Base-by-base conservation (phyloP, 2,113 vertebrate species). In the Octodon degus region DNA sequence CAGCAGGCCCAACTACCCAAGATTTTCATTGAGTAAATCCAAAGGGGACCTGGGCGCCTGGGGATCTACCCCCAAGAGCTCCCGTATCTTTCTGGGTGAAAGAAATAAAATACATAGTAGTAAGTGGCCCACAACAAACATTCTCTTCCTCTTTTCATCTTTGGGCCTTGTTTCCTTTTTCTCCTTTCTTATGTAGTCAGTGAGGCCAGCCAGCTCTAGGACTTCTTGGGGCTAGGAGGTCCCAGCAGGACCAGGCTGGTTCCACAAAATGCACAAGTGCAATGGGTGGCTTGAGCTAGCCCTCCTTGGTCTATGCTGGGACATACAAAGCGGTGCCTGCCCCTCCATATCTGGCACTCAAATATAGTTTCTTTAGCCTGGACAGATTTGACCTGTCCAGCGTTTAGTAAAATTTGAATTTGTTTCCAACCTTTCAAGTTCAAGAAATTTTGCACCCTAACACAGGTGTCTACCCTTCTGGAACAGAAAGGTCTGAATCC, bases 401-500 rank as follows among this genome's bases (percentile, higher is more conserved):
- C 37, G 32, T 84, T 43, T 72, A 70, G 55, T 77, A 76, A 86
- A 43, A 95, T 55, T 43, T 72, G 50, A 72, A 63, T 86, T 94
- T 89, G 60, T 83, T 92, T 86, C 32, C 87, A 91, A 89, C 7
- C 53, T 79, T 82, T 80, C 70, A 67, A 86, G 37, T 25, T 82
- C 53, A 90, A 24, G 50, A 17, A 19, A 67, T 80, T 90, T 92
- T 80, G 34, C 32, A 47, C 22, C 43, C 17, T 92, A 77, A 37
- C 40, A 62, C 22, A 70, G 24, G 8, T 53, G 89, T 65, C 47
- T 83, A 16, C 27, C 70, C 77, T 47, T 55, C 74, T 12, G 34
- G n/a, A 86, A 68, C 14, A 84, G 2, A 24, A 70, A 10, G 5
- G 60, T 20, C 9, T 68, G 76, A 81, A 55, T 70, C 20, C 32